Conservation (phyloP, 2,888 invertebrate species). For the Hypselothyrea guttata region DNA sequence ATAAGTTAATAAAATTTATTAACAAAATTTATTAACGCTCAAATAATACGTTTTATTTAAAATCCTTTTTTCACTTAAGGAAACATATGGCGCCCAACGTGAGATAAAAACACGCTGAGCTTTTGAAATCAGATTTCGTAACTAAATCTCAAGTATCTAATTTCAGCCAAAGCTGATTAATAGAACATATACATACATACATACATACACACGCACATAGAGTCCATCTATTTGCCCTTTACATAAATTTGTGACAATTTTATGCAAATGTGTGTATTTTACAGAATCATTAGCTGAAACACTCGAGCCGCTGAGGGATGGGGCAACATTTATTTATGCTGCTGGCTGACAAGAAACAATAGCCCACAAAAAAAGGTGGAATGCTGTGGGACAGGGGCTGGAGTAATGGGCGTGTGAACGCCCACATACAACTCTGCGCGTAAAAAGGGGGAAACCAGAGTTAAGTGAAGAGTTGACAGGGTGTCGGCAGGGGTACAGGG, state of each 20-base stretch:
- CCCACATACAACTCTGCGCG: constrained; percentile 4
- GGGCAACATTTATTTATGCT: constrained; percentile 33
- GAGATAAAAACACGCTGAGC: too few species aligned
- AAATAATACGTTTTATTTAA: too few species aligned
- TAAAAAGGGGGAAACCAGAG: not conserved
- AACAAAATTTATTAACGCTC: too few species aligned
- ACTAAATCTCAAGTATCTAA: too few species aligned
- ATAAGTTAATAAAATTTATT: too few species aligned
- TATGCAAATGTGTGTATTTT: constrained; percentile 42
- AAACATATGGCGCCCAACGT: too few species aligned
- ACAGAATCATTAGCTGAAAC: constrained; percentile 48
- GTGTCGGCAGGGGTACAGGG: not conserved
- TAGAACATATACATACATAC: not conserved
- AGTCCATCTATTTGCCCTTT: not conserved
- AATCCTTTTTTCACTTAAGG: too few species aligned
- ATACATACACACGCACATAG: not conserved
- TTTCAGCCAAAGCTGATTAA: not conserved
- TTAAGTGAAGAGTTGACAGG: not conserved
- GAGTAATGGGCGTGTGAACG: constrained; percentile 12
- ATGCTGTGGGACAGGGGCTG: not conserved
- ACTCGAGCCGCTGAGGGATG: not conserved
- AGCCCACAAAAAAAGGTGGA: constrained; percentile 25
- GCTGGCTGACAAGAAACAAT: constrained; percentile 50
- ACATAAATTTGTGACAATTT: constrained; percentile 23
- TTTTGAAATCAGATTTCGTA: too few species aligned